Evolutionary conservation across 2,113 vertebrate genomes (phyloP).

Genomic region (Hydropotes inermis): DNA sequence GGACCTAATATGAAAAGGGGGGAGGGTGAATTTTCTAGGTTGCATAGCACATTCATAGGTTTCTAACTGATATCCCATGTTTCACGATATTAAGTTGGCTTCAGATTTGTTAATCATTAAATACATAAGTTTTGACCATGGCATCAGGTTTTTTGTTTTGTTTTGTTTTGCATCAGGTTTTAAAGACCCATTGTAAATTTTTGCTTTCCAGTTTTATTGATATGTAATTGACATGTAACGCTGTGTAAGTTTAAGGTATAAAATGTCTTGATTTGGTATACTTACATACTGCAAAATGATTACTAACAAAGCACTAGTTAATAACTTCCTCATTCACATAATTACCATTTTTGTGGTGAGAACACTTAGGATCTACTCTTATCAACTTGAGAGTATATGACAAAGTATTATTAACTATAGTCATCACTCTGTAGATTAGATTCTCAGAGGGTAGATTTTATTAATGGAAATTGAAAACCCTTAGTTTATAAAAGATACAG

Average conservation of each 20-base stretch:
- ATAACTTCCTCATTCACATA: not conserved
- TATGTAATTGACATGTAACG: not conserved
- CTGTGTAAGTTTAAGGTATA: not conserved
- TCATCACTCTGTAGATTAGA: not conserved
- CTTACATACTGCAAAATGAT: not conserved
- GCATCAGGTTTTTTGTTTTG: not conserved
- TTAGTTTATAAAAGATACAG: conserved; percentile 23
- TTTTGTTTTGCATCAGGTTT: not conserved
- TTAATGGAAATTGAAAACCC: not conserved
- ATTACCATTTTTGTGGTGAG: not conserved
- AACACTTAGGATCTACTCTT: not conserved
- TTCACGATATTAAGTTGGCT: not conserved
- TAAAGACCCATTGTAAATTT: not conserved
- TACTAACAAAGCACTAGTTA: not conserved
- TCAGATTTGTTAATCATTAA: conserved; percentile 6
- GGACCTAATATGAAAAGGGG: not conserved
- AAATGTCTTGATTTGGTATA: not conserved
- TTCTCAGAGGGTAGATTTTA: not conserved
- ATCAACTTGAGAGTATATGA: not conserved
- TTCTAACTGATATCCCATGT: not conserved
- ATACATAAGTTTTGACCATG: not conserved
- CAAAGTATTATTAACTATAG: not conserved
- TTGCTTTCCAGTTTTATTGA: not conserved
- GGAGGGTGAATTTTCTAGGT: not conserved
- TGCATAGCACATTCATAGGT: not conserved